Base-by-base conservation (phyloP, 2,888 invertebrate species). In the Cylindroiulus punctatus region DNA sequence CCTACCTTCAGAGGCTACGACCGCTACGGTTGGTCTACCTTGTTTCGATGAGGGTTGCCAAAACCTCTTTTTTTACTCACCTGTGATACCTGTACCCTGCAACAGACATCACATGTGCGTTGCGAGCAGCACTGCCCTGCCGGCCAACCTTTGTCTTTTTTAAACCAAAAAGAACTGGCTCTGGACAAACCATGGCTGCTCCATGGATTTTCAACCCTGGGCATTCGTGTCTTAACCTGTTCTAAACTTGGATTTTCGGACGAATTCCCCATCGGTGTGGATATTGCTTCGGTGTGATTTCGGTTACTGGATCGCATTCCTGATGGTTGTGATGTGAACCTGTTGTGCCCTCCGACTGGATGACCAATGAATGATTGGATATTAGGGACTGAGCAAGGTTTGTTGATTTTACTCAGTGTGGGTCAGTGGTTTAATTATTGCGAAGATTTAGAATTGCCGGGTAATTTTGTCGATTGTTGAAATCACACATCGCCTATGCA, bases 21-120 rank as follows among this genome's bases (percentile, higher is more conserved):
- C 65, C 65, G 65, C 65, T 65, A 65, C n/a, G 65, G 65, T 65
- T 65, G 65, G 65, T 65, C 26, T 65, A 65, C 65, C 65, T 65
- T 26, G 26, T 12, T 26, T 65, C 65, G 12, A 22, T 3, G 22
- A 65, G 26, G 65, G 65, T 26, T 12, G 26, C 65, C 4, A 7
- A 65, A 65, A 65, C 65, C 65, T 65, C 22, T 52, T 52, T 65
- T 65, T 65, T 65, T 65, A 12, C 65, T 65, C 65, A 65, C 65
- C 65, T 65, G 65, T 65, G 8, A 2, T 65, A 26, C 65, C 65
- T 26, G 65, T n/a, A n/a, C n/a, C n/a, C 65, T 65, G 65, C 65
- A 65, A 12, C 65, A 65, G 65, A 65, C 65, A 65, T 65, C 65
- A 65, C 65, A 65, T 65, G 65, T 65, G 65, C 65, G 22, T 26